Conservation (phyloP, 2,113 vertebrate species). For the Trachemys scripta region DNA sequence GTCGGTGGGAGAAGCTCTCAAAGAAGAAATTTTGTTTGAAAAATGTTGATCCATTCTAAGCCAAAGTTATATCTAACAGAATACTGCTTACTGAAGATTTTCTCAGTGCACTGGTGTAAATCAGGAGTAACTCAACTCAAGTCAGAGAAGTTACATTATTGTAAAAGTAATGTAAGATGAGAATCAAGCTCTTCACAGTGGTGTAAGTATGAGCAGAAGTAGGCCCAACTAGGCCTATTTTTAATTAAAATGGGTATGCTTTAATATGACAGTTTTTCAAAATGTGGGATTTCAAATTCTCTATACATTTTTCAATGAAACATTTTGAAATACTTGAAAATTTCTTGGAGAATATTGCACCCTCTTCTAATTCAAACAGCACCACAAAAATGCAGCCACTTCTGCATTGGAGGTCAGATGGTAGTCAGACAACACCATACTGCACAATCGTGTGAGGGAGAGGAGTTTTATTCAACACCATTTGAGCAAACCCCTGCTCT, state of each 20-base stretch:
- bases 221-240: background rate
- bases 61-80: background rate
- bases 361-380: background rate
- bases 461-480: background rate
- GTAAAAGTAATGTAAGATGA: background rate
- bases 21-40: background rate
- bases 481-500: background rate
- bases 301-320: background rate
- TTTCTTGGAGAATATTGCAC: background rate
- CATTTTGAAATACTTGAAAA: background rate
- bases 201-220: background rate
- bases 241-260: background rate
- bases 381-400: background rate
- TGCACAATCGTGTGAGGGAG: background rate
- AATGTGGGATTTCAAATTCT: background rate
- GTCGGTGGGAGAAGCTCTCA: background rate
- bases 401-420: background rate
- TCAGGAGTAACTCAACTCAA: background rate
- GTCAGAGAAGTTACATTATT: background rate
- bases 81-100: background rate
- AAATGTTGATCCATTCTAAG: background rate
- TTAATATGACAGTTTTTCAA: background rate
- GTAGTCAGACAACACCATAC: background rate
- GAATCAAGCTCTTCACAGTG: background rate
- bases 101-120: background rate